phyloP scores from a whole-genome alignment of 2,888 invertebrate genomes.

The Caenorhabditis afra region DNA sequence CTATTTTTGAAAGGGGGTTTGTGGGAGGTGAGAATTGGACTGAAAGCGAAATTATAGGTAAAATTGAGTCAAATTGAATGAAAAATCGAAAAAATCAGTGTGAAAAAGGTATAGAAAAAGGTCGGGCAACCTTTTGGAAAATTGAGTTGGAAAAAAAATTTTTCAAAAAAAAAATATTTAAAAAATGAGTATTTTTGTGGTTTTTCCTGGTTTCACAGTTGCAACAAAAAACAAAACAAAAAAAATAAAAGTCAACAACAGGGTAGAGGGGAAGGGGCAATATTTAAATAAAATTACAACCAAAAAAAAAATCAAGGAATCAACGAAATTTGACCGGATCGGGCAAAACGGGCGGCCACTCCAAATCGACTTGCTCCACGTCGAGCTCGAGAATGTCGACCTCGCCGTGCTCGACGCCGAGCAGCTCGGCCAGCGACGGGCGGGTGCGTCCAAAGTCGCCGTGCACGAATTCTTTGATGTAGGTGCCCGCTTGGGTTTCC shows the following conservation, averaged over 20 bases:
- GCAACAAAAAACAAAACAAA: conserved; percentile 26
- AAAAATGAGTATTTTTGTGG: not conserved
- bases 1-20: too few relatives aligned
- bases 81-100: too few relatives aligned
- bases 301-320: conserved; percentile 28
- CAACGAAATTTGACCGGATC: conserved; percentile 41
- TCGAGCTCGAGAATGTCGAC: conserved; percentile 93
- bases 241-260: conserved; percentile 16
- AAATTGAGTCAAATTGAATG: too few relatives aligned
- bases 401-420: conserved; percentile 83
- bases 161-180: not conserved
- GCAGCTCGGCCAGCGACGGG: conserved; percentile 85
- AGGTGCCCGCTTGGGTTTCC: conserved; percentile 82
- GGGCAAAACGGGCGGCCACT: conserved; percentile 85
- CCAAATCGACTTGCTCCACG: conserved; percentile 87
- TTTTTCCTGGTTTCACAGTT: not conserved
- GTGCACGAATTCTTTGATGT: conserved; percentile 97
- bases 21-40: too few relatives aligned
- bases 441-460: conserved; percentile 93
- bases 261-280: not conserved
- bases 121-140: too few relatives aligned
- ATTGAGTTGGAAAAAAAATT: too few relatives aligned
- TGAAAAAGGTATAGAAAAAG: too few relatives aligned
- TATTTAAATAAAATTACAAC: conserved; percentile 24
- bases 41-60: too few relatives aligned